Base-by-base conservation (phyloP, 2,797 vertebrate species). In the Aeoliscus strigatus region DNA sequence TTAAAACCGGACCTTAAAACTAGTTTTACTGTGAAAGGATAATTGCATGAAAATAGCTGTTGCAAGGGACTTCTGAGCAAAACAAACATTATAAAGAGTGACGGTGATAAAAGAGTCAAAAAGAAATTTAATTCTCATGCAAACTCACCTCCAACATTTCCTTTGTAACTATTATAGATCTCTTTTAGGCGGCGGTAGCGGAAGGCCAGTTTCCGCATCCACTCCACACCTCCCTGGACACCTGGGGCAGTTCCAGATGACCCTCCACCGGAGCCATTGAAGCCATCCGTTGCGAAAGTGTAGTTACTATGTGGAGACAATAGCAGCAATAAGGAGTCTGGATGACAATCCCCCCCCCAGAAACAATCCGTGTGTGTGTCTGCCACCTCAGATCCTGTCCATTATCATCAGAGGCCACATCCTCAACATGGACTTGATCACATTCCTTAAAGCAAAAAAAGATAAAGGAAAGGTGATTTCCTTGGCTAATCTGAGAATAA, bases 191-290 rank as follows among this genome's bases (percentile, higher is more conserved):
- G 85, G 21, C 94, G 92, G 80, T 99, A 99, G 15, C 95, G 92
- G 60, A 97, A 99, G 5, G 96, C 96, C 80, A 99, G 60, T 27
- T 99, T 99, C 14, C 94, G 89, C 95, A 97, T 99, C 96, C 96
- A 99, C 74, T 99, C 96, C 57, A 96, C 93, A 1, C 94, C 94
- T 2, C 95, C 93, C 54, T 96, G 96, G 9, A 97, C 94, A 0
- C 91, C 94, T 0, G 86, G 48, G 0, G 87, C 78, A 3, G 91
- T 84, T 14, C 89, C 84, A 2, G 90, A 86, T 4, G 89, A 86
- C 1, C 87, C 33, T 1, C 86, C 87, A 1, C 87, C 85, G 6
- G 93, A 87, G 18, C 93, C 89, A n/a, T 85, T 93, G 64, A 99
- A 99, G 50, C 95, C 94, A 29, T 99, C 96, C 8, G 91, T 86